These are phyloP conservation scores for Pardalotus punctatus DNA, from an alignment of 2,113 vertebrate species.

Conservation along the genomic window DNA sequence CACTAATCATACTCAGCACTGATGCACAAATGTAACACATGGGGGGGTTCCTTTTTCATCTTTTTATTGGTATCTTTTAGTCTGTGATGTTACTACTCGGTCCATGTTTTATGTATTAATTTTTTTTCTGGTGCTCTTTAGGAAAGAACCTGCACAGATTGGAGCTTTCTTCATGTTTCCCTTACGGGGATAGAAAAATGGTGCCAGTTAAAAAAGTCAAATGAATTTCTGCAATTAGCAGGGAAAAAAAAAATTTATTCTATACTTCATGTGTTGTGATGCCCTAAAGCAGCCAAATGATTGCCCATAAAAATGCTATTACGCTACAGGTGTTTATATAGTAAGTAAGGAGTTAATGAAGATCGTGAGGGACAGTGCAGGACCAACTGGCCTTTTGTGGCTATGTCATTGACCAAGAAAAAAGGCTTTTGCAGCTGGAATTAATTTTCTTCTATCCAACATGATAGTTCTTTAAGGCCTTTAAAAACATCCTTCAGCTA, in stretches of 20 bases:
- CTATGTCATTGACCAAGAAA: neutral
- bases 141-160: neutral
- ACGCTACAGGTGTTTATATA: neutral
- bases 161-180: neutral
- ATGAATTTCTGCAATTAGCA: neutral
- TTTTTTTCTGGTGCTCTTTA: neutral
- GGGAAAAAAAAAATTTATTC: neutral
- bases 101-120: accelerated
- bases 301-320: neutral
- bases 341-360: neutral
- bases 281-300: neutral
- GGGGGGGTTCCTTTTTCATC: neutral
- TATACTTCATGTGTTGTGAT: neutral
- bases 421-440: neutral
- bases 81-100: neutral
- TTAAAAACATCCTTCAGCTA: neutral
- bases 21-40: neutral
- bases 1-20: neutral
- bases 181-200: neutral
- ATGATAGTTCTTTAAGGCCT: neutral
- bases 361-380: neutral
- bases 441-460: neutral
- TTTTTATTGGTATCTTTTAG: neutral
- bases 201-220: neutral
- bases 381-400: neutral